Conservation (phyloP, 2,888 invertebrate species). For the Caenorhabditis parvicauda region DNA sequence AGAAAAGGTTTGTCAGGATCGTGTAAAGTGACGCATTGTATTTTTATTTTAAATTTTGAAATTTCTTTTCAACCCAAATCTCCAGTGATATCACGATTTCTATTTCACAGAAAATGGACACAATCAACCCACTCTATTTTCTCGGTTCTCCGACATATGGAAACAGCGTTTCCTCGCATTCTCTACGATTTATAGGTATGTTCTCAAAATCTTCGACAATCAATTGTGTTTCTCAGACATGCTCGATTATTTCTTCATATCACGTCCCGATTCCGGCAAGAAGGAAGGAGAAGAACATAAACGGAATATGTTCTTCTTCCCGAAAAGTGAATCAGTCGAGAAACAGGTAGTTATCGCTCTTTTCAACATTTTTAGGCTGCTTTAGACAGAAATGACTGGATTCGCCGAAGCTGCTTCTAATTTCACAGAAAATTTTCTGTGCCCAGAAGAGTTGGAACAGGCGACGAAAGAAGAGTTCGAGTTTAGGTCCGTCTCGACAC, state of each 20-base stretch:
- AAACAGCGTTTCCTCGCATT: too few species aligned
- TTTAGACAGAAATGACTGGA: constrained; percentile 81
- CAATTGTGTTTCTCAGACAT: constrained; percentile 35
- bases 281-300: constrained; percentile 54
- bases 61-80: too few species aligned
- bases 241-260: constrained; percentile 56
- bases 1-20: too few species aligned
- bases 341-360: constrained; percentile 18
- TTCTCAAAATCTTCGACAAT: too few species aligned
- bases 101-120: too few species aligned
- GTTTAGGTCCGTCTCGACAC: constrained; percentile 30
- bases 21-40: too few species aligned
- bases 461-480: constrained; percentile 31
- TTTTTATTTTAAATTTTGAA: too few species aligned
- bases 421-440: constrained; percentile 73
- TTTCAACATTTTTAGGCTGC: not conserved
- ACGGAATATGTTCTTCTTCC: constrained; percentile 53
- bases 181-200: too few species aligned
- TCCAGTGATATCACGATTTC: too few species aligned
- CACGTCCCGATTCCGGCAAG: constrained; percentile 48
- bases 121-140: too few species aligned
- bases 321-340: constrained; percentile 41
- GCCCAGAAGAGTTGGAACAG: constrained; percentile 6
- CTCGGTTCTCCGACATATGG: too few species aligned
- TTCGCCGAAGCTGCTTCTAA: constrained; percentile 91